Conservation (phyloP, 2,888 invertebrate genomes). For the Drosophila percnosoma region DNA sequence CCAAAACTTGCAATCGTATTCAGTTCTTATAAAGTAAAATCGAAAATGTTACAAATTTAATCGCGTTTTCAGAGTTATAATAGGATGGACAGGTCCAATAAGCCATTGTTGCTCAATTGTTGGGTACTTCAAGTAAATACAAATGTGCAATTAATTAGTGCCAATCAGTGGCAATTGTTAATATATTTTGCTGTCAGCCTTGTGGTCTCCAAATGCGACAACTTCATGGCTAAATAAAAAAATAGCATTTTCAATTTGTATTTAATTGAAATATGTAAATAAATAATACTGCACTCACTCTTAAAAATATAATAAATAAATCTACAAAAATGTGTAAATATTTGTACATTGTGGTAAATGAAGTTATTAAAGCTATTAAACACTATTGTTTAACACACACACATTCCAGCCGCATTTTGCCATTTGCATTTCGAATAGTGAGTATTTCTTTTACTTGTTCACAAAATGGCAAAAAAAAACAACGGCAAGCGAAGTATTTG, state of each 20-base stretch:
- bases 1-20: conserved; percentile 18
- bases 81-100: not conserved
- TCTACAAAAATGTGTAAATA: not conserved
- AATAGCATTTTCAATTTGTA: not conserved
- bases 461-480: conserved; percentile 22
- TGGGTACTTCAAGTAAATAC: not conserved
- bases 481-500: conserved; percentile 31
- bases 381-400: not conserved
- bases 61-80: too few species aligned
- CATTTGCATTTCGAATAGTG: conserved; percentile 16
- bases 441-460: conserved; percentile 17
- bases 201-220: conserved; percentile 9
- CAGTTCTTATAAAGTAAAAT: not conserved
- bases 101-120: too few species aligned
- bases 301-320: not conserved
- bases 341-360: not conserved
- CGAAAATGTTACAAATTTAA: too few species aligned
- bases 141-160: conserved; percentile 1
- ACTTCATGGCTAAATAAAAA: not conserved
- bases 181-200: not conserved
- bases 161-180: conserved; percentile 7
- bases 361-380: not conserved
- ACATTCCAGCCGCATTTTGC: not conserved
- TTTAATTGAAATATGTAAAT: not conserved
- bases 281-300: not conserved